Evolutionary conservation across 2,888 invertebrate genomes (phyloP).

Genomic region (Caenorhabditis doughertyi): DNA sequence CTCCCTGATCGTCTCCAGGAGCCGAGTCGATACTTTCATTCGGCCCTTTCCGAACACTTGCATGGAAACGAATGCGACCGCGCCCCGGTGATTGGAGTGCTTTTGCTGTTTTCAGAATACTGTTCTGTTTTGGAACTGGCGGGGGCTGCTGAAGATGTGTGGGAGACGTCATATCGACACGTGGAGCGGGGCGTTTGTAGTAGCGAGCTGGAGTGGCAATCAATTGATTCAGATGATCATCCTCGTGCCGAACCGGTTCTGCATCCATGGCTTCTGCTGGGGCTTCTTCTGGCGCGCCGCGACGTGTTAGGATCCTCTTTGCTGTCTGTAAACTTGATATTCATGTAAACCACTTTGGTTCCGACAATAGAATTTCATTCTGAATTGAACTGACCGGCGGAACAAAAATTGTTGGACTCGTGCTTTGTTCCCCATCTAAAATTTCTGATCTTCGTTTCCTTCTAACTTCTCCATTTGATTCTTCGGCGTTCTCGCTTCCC

Average conservation of each 20-base stretch:
- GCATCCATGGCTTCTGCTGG: background rate
- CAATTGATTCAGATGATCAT: conserved; percentile 23
- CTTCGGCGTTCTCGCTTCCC: background rate
- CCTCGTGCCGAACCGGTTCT: background rate
- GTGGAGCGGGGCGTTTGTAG: conserved; percentile 32
- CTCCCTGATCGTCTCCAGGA: background rate
- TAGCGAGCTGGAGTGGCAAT: conserved; percentile 51
- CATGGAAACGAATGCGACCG: conserved; percentile 39
- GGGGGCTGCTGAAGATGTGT: conserved; percentile 4
- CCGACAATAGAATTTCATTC: no score
- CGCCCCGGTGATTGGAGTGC: conserved; percentile 39
- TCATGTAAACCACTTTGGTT: no score
- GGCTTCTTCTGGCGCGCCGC: background rate
- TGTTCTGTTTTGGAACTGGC: conserved; percentile 22
- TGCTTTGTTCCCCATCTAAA: background rate
- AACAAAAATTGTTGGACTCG: conserved; percentile 4
- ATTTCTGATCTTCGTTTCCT: background rate
- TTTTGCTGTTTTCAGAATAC: conserved; percentile 52
- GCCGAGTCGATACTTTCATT: conserved; percentile 26
- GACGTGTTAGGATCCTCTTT: conserved; percentile 17
- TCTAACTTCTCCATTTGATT: background rate
- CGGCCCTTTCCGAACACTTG: conserved; percentile 18
- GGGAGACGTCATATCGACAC: conserved; percentile 19
- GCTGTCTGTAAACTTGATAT: conserved; percentile 14
- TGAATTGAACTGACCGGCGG: conserved; percentile 41